A percentile compares a stretch with the other conserved stretches of the same genome.
Evolutionary conservation across 1,140 invertebrate species (phyloP).

Genomic region (Bombyx mandarina): DNA sequence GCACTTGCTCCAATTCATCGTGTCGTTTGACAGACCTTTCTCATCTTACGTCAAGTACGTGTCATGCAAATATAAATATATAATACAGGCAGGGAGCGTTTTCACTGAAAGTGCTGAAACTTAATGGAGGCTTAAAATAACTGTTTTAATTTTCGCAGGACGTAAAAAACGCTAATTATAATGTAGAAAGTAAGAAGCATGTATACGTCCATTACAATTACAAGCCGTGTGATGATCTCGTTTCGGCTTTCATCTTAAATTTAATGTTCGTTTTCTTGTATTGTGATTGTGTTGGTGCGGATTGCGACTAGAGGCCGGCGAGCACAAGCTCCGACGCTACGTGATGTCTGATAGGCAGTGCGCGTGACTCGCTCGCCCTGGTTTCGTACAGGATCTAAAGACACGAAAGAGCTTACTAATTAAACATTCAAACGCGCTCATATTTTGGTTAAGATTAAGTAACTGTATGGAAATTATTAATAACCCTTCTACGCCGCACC

Average conservation of each 20-base stretch:
- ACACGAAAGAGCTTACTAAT: slow-evolving; percentile 48
- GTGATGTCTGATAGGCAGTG: slow-evolving; percentile 41
- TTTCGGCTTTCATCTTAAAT: slow-evolving; percentile 18
- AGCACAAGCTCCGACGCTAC: slow-evolving; percentile 15
- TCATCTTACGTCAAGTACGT: slow-evolving; percentile 48
- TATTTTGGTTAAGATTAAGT: no score
- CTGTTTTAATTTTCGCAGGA: slow-evolving; percentile 7
- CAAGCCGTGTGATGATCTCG: slow-evolving; percentile 15
- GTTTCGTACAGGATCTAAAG: slow-evolving; percentile 55
- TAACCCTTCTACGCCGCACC: no score
- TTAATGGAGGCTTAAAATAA: not conserved
- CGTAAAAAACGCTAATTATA: slow-evolving; percentile 12
- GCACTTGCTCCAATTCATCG: slow-evolving; percentile 58
- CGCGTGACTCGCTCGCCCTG: slow-evolving; percentile 62
- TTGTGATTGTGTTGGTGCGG: slow-evolving; percentile 3
- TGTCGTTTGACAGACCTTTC: slow-evolving; percentile 65
- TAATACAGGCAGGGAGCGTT: no score
- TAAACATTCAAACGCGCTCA: slow-evolving; percentile 37
- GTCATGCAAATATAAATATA: slow-evolving; percentile 9
- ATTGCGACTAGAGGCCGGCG: slow-evolving; percentile 1
- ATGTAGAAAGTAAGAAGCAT: slow-evolving; percentile 16
- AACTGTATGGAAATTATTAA: no score
- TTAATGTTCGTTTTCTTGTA: slow-evolving; percentile 13
- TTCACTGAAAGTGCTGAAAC: no score
- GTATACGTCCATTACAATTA: slow-evolving; percentile 13